A percentile compares a stretch with the other conserved stretches of the same genome.
Conservation (phyloP, 2,113 vertebrate genomes). For the Arenaria interpres region DNA sequence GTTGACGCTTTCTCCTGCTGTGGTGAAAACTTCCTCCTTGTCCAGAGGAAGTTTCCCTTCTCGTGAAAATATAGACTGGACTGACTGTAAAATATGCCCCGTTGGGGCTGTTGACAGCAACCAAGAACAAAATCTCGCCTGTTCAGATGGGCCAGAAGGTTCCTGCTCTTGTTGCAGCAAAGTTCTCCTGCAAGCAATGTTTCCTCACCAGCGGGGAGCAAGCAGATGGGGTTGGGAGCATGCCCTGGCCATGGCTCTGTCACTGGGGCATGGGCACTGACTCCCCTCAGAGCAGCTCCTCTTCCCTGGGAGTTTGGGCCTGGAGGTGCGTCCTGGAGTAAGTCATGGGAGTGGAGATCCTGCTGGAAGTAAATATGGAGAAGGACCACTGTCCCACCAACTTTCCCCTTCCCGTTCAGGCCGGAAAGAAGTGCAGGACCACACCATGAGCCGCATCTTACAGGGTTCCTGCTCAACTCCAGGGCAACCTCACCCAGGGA, state of each 20-base stretch:
- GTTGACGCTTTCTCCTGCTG: neutral
- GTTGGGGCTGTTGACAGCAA: neutral
- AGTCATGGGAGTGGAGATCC: neutral
- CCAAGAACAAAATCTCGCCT: neutral
- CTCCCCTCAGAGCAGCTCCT: neutral
- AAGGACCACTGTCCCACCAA: neutral
- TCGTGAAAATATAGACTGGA: neutral
- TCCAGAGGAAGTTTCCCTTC: neutral
- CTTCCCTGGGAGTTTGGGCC: neutral
- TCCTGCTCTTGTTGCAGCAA: neutral
- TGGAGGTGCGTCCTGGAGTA: neutral
- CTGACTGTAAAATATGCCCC: neutral
- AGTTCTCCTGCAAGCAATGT: neutral
- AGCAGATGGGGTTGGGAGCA: neutral
- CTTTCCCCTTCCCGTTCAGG: neutral
- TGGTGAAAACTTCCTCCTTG: neutral
- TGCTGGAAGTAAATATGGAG: neutral
- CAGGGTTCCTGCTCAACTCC: neutral
- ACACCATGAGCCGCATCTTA: neutral
- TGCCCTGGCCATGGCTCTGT: neutral
- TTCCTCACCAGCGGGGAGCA: neutral
- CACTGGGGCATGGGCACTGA: fast-evolving
- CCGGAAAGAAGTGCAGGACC: neutral
- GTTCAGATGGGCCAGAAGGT: neutral
- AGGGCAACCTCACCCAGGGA: neutral